Evolutionary conservation across 1,140 invertebrate genomes (phyloP).

Genomic region (Ectropis grisescens): DNA sequence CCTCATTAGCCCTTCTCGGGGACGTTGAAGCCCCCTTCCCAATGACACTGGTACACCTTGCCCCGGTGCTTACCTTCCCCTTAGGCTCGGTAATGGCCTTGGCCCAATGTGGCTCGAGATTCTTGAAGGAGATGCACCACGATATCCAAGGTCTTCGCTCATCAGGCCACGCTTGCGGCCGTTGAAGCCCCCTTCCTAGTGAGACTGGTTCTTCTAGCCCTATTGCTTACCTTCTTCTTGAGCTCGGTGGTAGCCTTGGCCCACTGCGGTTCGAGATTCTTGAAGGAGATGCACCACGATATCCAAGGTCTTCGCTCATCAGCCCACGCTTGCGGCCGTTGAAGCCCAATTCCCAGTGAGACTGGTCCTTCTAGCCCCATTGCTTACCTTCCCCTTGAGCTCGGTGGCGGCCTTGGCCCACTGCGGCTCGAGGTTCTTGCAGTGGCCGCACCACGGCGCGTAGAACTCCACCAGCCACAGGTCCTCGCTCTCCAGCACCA

Average conservation of each 20-base stretch:
- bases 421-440: conserved; percentile 95
- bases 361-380: no score
- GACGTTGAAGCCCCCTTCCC: no score
- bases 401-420: conserved; percentile 95
- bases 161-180: conserved; percentile 89
- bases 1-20: no score
- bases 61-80: conserved; percentile 78
- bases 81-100: conserved; percentile 94
- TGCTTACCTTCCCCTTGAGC: conserved; percentile 91
- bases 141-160: conserved; percentile 96
- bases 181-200: conserved; percentile 97
- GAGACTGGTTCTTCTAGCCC: no score
- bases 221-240: conserved; percentile 91
- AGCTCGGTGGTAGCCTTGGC: conserved; percentile 92
- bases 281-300: conserved; percentile 97
- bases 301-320: conserved; percentile 97
- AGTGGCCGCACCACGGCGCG: conserved; percentile 97
- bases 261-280: conserved; percentile 96
- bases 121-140: conserved; percentile 97
- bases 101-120: conserved; percentile 94
- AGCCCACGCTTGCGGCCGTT: no score
- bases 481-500: conserved; percentile 91
- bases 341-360: no score
- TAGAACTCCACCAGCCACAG: conserved; percentile 98
- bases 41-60: no score